Evolutionary conservation across 2,888 invertebrate species (phyloP).

Genomic region (Ornithoptera alexandrae): DNA sequence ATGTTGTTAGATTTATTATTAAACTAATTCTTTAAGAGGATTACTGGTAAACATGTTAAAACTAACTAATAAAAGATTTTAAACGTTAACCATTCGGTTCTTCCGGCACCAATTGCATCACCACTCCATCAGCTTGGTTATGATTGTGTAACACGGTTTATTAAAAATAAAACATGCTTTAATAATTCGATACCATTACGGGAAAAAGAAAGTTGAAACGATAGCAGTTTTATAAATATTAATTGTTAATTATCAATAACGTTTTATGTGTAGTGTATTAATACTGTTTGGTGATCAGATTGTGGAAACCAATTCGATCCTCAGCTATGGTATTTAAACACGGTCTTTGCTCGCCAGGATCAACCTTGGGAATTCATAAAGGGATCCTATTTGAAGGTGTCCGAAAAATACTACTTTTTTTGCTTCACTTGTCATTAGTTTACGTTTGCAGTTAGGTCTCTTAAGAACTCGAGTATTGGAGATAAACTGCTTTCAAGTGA

Average conservation of each 20-base stretch:
- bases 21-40: neutral
- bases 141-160: neutral
- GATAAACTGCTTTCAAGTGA: too few species aligned
- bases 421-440: too few species aligned
- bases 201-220: constrained; percentile 15
- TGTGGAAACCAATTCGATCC: too few species aligned
- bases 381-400: too few species aligned
- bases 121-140: neutral
- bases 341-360: too few species aligned
- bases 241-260: neutral
- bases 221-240: constrained; percentile 1
- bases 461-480: too few species aligned
- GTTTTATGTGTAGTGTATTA: neutral
- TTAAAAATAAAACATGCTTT: neutral
- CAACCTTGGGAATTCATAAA: too few species aligned
- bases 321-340: too few species aligned
- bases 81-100: neutral
- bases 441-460: too few species aligned
- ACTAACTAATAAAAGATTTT: neutral
- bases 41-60: neutral
- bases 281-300: neutral
- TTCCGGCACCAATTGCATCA: neutral
- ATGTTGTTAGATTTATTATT: neutral
- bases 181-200: neutral
- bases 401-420: too few species aligned